These are phyloP conservation scores for Bungarus multicinctus DNA, from an alignment of 2,113 vertebrate genomes.

Conservation along the genomic window DNA sequence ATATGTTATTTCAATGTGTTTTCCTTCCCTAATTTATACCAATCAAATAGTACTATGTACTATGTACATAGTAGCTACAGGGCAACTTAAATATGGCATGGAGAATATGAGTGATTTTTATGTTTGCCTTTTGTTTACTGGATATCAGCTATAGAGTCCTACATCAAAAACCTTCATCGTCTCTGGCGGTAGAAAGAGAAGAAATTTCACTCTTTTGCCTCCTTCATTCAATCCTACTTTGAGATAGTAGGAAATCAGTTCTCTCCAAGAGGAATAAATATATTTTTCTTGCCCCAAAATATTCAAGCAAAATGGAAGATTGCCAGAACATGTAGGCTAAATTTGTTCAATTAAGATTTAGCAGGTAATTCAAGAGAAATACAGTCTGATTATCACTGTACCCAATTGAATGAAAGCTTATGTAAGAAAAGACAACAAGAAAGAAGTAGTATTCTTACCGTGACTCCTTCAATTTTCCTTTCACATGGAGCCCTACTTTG, in stretches of 20 bases:
- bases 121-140: neutral
- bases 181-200: neutral
- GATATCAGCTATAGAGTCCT: neutral
- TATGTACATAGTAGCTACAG: neutral
- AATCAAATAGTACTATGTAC: neutral
- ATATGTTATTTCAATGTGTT: neutral
- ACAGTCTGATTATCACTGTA: neutral
- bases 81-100: neutral
- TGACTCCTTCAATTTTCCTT: constrained; percentile 30
- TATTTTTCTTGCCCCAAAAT: neutral
- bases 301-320: neutral
- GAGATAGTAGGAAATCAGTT: neutral
- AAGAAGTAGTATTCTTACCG: constrained; percentile 23
- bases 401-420: neutral
- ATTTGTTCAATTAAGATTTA: neutral
- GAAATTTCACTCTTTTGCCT: neutral
- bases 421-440: neutral
- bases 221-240: neutral
- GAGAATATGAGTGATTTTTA: neutral
- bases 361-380: neutral
- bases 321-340: neutral
- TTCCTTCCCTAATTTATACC: neutral
- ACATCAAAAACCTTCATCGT: neutral
- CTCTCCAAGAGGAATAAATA: neutral
- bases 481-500: constrained; percentile 40